These are phyloP conservation scores for Harpagoxenus sublaevis DNA, from an alignment of 2,888 invertebrate species.

Conservation along the genomic window DNA sequence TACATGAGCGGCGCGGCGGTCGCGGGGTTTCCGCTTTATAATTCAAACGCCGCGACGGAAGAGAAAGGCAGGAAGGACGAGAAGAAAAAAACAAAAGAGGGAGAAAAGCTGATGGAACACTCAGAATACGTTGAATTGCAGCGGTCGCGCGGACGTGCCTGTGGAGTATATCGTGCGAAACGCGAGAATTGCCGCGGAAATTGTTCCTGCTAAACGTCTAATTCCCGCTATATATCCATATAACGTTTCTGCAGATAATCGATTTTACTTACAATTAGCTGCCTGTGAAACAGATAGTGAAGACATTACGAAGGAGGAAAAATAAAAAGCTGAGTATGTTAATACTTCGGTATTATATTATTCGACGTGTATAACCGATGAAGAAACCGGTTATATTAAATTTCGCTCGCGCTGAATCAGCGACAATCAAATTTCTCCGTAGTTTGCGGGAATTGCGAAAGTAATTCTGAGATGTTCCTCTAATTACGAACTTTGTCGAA, in stretches of 20 bases:
- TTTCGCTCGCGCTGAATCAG: constrained; percentile 17
- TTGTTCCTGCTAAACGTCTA: constrained; percentile 17
- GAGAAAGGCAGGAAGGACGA: constrained; percentile 36
- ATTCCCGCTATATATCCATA: constrained; percentile 29
- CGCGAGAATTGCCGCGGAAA: background rate
- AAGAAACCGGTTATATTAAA: background rate
- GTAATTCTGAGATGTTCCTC: constrained; percentile 21
- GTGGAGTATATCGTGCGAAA: constrained; percentile 10
- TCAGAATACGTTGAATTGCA: constrained; percentile 39
- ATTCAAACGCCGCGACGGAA: constrained; percentile 43
- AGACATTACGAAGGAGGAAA: background rate
- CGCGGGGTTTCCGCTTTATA: constrained; percentile 60
- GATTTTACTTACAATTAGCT: background rate
- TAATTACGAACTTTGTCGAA: constrained; percentile 12
- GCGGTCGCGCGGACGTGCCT: background rate
- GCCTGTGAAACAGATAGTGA: background rate
- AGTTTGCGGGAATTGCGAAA: constrained; percentile 23
- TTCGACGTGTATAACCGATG: background rate
- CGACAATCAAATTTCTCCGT: background rate
- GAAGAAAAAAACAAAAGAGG: background rate
- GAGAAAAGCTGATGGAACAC: background rate
- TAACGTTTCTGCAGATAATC: background rate
- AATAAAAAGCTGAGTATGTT: background rate
- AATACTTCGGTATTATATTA: background rate
- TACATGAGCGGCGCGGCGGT: constrained; percentile 1